Evolutionary conservation across 2,888 invertebrate genomes (phyloP).

Genomic region (Atethmia centrago): DNA sequence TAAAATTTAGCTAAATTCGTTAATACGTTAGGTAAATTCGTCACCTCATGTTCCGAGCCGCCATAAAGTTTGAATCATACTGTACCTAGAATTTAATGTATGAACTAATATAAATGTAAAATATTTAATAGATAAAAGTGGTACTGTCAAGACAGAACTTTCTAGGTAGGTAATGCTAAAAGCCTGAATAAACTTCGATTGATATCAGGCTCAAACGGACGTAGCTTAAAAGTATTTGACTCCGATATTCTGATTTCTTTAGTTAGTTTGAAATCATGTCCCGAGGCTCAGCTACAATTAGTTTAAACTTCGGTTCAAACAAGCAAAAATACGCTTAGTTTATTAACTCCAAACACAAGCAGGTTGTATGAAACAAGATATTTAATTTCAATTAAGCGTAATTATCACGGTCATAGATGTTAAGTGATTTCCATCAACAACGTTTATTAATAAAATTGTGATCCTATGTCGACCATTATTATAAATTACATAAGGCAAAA

Average conservation of each 20-base stretch:
- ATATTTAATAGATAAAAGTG: not conserved
- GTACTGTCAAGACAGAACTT: constrained; percentile 21
- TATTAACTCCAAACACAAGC: not conserved
- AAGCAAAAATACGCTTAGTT: constrained; percentile 1
- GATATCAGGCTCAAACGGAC: not conserved
- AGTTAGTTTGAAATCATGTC: not conserved
- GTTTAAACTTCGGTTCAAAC: not conserved
- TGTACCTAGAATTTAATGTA: not conserved
- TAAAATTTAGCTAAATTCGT: too few relatives aligned
- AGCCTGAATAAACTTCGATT: not conserved
- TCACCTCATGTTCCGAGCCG: too few relatives aligned
- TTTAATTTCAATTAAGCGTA: constrained; percentile 10
- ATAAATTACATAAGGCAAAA: constrained; percentile 59
- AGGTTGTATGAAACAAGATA: constrained; percentile 20
- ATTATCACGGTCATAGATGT: constrained; percentile 7
- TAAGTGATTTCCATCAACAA: constrained; percentile 21
- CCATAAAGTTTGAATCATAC: too few relatives aligned
- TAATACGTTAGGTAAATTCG: too few relatives aligned
- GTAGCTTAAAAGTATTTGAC: not conserved
- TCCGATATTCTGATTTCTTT: not conserved
- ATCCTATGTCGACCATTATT: constrained; percentile 25
- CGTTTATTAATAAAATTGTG: constrained; percentile 15
- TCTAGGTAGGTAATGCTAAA: not conserved
- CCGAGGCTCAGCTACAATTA: not conserved
- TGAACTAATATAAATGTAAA: not conserved